These are phyloP conservation scores for Microplitis demolitor DNA, from an alignment of 1,140 invertebrate species.

Conservation along the genomic window DNA sequence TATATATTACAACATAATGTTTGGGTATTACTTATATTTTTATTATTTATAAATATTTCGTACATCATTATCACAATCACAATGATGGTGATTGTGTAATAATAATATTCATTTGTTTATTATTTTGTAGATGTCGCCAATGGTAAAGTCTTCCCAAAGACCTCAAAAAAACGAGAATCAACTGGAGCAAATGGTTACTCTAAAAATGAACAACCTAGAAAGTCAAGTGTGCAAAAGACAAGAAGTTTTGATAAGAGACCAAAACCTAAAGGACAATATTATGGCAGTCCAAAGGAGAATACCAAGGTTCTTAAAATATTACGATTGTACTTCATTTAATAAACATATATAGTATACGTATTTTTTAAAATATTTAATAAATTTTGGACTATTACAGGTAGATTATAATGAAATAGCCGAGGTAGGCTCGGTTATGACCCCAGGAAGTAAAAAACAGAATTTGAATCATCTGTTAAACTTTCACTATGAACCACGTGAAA, in stretches of 20 bases:
- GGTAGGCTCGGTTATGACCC: slow-evolving; percentile 78
- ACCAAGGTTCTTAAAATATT: slow-evolving; percentile 62
- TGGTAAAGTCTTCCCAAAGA: slow-evolving; percentile 68
- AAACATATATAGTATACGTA: neutral
- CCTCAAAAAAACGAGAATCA: slow-evolving; percentile 69
- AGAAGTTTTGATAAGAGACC: slow-evolving; percentile 76
- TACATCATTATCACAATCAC: no score
- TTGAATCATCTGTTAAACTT: slow-evolving; percentile 92
- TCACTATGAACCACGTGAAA: slow-evolving; percentile 72
- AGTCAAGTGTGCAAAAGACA: slow-evolving; percentile 67
- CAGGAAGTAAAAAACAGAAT: slow-evolving; percentile 89
- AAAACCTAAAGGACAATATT: slow-evolving; percentile 70
- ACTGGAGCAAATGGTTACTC: slow-evolving; percentile 58
- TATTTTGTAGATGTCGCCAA: slow-evolving; percentile 62
- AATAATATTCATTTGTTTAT: slow-evolving; percentile 10
- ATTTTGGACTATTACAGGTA: slow-evolving; percentile 47
- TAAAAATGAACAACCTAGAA: slow-evolving; percentile 68
- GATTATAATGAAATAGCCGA: slow-evolving; percentile 69
- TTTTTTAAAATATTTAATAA: neutral
- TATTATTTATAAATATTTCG: neutral
- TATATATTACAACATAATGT: slow-evolving; percentile 48
- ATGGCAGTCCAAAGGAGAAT: slow-evolving; percentile 73
- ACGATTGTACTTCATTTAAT: no score
- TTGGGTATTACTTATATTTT: slow-evolving; percentile 1
- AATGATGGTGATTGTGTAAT: slow-evolving; percentile 6